phyloP scores from a whole-genome alignment of 2,113 vertebrate species.

The Prunella fulvescens region DNA sequence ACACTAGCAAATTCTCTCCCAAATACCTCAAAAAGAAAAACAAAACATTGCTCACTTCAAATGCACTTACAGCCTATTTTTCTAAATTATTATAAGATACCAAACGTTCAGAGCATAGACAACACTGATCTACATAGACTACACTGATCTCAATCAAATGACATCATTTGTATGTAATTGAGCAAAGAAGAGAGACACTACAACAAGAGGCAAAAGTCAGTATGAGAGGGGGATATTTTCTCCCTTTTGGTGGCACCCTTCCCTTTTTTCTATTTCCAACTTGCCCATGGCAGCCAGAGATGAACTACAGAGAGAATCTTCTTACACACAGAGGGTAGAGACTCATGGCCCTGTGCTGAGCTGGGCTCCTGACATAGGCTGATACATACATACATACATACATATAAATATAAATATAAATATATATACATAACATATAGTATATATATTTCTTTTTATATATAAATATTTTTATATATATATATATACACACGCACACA shows the following conservation, averaged over 20 bases:
- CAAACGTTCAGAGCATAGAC: neutral
- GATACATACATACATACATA: neutral
- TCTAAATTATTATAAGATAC: neutral
- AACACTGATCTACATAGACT: neutral
- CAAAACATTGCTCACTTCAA: neutral
- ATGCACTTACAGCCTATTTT: neutral
- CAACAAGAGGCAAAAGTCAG: neutral
- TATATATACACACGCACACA: too few species aligned
- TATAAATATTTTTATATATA: neutral
- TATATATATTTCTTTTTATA: neutral
- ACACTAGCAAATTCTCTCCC: neutral
- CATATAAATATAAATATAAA: too few species aligned
- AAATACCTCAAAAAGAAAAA: neutral
- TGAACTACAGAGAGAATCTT: neutral
- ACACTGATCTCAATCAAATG: neutral
- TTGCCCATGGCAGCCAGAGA: neutral
- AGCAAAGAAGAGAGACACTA: neutral
- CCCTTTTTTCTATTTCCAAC: neutral
- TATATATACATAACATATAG: neutral
- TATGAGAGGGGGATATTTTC: neutral
- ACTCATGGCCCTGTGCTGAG: neutral
- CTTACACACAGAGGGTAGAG: neutral
- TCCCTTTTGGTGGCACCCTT: neutral
- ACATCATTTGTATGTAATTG: neutral
- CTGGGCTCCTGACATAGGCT: neutral